Evolutionary conservation across 2,797 vertebrate species (phyloP), one percentile per base, ranked within the genome.

Genomic region (Eulemur coronatus): DNA sequence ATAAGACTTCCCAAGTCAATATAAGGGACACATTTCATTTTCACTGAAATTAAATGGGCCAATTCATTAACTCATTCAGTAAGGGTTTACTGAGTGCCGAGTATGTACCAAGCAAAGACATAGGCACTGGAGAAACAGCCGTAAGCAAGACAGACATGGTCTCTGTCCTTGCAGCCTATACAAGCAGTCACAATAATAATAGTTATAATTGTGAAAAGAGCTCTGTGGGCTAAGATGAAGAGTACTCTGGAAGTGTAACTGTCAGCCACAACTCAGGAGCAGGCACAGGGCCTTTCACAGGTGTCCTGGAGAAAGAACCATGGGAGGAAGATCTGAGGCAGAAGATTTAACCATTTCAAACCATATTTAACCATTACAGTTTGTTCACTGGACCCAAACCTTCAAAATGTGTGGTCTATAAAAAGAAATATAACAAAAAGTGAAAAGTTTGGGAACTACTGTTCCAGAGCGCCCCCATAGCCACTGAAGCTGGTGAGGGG

Each of bases 41-140:
- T 89, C n/a, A 84, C 35, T 94, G 55, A 52, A 85, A 81, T 94
- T 79, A 87, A 93, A 92, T 76, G 43, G 93, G n/a, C 20, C 33
- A 52, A 57, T 91, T 81, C 73, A 63, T 70, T 89, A 76, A 95
- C 80, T 80, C n/a, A 75, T 79, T 80, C 82, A 92, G 76, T 63
- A 91, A 84, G 81, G 38, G n/a, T 86, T 94, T 89, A 46, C 26
- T 4, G 10, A 70, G 38, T 81, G 30, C 33, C 93, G 38, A 38
- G 11, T 63, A 7, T 14, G 18, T 89, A 69, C 61, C 75, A 91
- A 91, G 50, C 55, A 94, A 91, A 95, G 94, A 70, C 24, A 57
- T 46, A 43, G 41, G 78, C 30, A 11, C 63, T 78, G n/a, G 73
- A 72, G 38, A 92, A 94, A 75, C 0, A 46, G 67, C 35, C 1